A percentile compares a stretch with the other conserved stretches of the same genome.
These are phyloP conservation scores for Cirrhinus molitorella DNA, from an alignment of 2,797 vertebrate species.

Conservation along the genomic window DNA sequence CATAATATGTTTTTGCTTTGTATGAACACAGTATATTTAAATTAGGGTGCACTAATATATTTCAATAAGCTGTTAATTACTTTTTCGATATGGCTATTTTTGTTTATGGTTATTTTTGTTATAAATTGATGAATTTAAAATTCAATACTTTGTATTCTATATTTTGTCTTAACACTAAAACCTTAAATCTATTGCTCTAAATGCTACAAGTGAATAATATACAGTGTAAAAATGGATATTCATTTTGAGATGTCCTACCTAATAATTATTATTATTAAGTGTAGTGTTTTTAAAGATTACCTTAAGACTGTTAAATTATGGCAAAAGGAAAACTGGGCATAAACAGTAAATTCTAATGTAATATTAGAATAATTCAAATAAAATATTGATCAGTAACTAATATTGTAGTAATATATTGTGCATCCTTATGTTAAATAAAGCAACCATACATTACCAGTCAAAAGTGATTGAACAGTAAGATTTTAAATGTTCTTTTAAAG, in stretches of 20 bases:
- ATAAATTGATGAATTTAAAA: too few relatives aligned
- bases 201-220: not conserved
- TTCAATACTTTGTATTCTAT: not conserved
- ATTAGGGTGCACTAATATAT: not conserved
- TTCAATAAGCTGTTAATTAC: not conserved
- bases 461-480: too few relatives aligned
- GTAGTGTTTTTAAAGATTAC: not conserved
- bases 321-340: not conserved
- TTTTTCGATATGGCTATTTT: too few relatives aligned
- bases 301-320: not conserved
- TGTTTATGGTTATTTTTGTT: too few relatives aligned
- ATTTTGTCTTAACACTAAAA: not conserved
- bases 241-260: not conserved
- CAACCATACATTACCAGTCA: not conserved
- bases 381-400: not conserved
- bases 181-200: not conserved
- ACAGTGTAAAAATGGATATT: not conserved
- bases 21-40: not conserved
- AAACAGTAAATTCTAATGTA: not conserved
- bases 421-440: not conserved
- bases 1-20: constrained; percentile 3
- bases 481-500: too few relatives aligned
- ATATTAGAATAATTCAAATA: not conserved
- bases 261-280: not conserved
- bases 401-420: not conserved